Conservation (phyloP, 2,797 vertebrate genomes). For the Amblyraja radiata region DNA sequence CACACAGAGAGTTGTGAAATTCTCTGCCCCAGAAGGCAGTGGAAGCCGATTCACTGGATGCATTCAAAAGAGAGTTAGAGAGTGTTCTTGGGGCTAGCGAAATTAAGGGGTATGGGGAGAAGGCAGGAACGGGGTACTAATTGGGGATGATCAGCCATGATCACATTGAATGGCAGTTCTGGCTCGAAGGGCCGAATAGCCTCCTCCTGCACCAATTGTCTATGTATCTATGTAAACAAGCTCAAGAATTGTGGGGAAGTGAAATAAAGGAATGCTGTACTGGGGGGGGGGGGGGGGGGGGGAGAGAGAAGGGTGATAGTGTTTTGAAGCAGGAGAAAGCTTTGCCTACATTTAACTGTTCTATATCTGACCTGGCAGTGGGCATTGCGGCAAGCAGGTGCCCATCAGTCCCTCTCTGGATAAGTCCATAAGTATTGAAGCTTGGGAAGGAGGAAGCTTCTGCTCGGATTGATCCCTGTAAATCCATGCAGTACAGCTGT, state of each 20-base stretch:
- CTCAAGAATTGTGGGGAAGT: not conserved
- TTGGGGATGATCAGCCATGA: too few relatives aligned
- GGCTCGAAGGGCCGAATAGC: too few relatives aligned
- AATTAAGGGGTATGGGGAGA: too few relatives aligned
- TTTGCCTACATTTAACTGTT: not conserved
- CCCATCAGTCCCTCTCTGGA: not conserved
- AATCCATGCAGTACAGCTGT: not conserved
- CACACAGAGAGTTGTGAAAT: too few relatives aligned
- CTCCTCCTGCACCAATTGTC: too few relatives aligned
- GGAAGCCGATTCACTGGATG: too few relatives aligned
- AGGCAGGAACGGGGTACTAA: too few relatives aligned
- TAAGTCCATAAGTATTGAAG: not conserved
- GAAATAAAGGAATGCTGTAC: not conserved
- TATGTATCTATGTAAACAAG: not conserved
- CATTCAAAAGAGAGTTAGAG: too few relatives aligned
- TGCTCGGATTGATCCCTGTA: not conserved
- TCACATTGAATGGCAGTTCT: too few relatives aligned
- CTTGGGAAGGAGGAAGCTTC: not conserved
- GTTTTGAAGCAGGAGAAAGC: not conserved
- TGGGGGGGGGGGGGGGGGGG: not conserved
- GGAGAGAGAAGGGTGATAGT: too few relatives aligned
- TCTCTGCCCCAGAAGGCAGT: too few relatives aligned
- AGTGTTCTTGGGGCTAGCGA: too few relatives aligned
- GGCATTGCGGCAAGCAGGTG: not conserved
- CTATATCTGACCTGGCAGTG: not conserved